A percentile compares a stretch with the other conserved stretches of the same genome.
phyloP scores from a whole-genome alignment of 2,888 invertebrate genomes.

The Cataglyphis rosenhaueri region DNA sequence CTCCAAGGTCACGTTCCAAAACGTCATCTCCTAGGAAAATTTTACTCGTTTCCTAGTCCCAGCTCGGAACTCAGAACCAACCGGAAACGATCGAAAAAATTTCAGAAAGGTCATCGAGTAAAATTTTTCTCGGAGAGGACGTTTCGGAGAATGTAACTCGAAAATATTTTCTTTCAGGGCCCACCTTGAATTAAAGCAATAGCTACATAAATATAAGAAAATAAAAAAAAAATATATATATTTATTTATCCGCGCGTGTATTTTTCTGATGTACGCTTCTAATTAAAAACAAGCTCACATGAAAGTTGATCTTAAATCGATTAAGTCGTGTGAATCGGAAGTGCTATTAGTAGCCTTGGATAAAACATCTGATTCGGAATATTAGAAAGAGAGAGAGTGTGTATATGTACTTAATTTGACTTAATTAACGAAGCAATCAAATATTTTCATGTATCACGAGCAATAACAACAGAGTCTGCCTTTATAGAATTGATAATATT shows the following conservation, averaged over 20 bases:
- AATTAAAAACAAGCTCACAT: neutral
- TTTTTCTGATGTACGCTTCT: neutral
- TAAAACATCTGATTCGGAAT: slow-evolving; percentile 64
- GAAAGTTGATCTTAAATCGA: neutral
- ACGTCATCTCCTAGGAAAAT: too few relatives aligned
- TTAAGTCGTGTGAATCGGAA: slow-evolving; percentile 9
- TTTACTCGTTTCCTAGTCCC: too few relatives aligned
- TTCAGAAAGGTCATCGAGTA: too few relatives aligned
- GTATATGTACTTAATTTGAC: slow-evolving; percentile 74
- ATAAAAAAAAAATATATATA: neutral
- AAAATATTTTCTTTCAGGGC: too few relatives aligned
- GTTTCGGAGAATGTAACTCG: too few relatives aligned
- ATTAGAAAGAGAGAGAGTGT: slow-evolving; percentile 36
- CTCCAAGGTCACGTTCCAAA: too few relatives aligned
- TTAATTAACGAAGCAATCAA: slow-evolving; percentile 67
- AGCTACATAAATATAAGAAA: too few relatives aligned
- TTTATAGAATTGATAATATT: slow-evolving; percentile 71
- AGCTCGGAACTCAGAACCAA: too few relatives aligned
- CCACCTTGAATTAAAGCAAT: too few relatives aligned
- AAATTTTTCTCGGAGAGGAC: too few relatives aligned
- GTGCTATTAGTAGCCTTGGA: slow-evolving; percentile 69
- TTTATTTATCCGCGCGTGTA: neutral
- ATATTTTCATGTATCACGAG: slow-evolving; percentile 50
- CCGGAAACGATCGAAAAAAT: too few relatives aligned
- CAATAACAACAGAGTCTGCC: slow-evolving; percentile 60